Conservation (phyloP, 2,888 invertebrate species). For the Xestia sexstrigata region DNA sequence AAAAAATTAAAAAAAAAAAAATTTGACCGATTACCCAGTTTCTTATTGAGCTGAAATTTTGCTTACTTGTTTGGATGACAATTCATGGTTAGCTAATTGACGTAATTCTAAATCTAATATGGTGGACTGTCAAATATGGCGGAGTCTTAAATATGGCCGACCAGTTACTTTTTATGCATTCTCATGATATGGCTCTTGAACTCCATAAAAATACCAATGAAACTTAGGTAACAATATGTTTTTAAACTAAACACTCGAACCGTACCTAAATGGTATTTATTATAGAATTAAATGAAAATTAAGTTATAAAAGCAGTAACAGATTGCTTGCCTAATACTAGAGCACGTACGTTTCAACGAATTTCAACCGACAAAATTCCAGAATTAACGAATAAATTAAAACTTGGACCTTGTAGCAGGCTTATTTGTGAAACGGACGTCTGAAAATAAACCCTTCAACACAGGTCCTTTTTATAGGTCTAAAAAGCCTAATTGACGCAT, state of each 20-base stretch:
- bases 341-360: conserved; percentile 14
- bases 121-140: neutral
- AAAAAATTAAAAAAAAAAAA: neutral
- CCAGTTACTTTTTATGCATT: neutral
- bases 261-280: neutral
- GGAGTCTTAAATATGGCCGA: neutral
- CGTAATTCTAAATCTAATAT: neutral
- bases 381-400: conserved; percentile 54
- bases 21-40: neutral
- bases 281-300: neutral
- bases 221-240: neutral
- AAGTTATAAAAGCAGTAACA: conserved; percentile 23
- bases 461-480: conserved; percentile 37
- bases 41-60: neutral
- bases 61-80: neutral
- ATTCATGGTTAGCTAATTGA: neutral
- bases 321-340: conserved; percentile 14
- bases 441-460: conserved; percentile 37
- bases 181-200: neutral
- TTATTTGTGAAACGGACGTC: conserved; percentile 17
- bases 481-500: conserved; percentile 60
- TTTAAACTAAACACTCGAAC: neutral
- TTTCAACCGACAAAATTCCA: conserved; percentile 24
- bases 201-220: neutral
- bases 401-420: conserved; percentile 23